Conservation (phyloP, 2,797 vertebrate species). For the Manis pentadactyla region DNA sequence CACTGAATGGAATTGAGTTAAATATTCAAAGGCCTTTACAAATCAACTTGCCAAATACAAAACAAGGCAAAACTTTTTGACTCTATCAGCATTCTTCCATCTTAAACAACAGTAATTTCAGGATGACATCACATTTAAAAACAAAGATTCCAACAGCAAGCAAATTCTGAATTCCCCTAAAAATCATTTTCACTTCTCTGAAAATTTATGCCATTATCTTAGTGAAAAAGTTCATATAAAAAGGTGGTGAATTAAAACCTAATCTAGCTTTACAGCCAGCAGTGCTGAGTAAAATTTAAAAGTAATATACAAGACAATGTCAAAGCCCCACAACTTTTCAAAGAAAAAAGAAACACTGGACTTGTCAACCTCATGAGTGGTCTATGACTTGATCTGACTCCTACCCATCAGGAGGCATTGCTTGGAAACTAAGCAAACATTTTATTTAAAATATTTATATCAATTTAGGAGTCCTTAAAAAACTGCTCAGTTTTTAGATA, state of each 20-base stretch:
- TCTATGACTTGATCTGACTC: neutral
- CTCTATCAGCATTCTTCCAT: neutral
- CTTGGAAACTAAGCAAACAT: neutral
- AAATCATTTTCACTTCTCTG: slow-evolving; percentile 33
- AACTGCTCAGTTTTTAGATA: neutral
- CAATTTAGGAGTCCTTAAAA: neutral
- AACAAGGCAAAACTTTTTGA: neutral
- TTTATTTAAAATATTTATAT: neutral
- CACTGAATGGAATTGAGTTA: neutral
- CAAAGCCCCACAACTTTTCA: neutral
- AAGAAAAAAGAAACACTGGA: neutral
- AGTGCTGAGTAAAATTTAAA: neutral
- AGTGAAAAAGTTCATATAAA: neutral
- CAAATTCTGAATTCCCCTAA: neutral
- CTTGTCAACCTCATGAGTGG: neutral
- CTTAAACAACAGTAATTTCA: slow-evolving; percentile 17
- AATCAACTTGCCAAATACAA: neutral
- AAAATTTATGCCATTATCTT: neutral
- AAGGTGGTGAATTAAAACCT: neutral
- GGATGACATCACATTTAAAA: neutral
- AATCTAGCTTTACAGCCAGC: neutral
- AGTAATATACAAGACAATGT: neutral
- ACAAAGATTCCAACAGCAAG: neutral
- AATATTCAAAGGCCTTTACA: neutral
- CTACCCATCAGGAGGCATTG: neutral